These are phyloP conservation scores for Deladenus siricidicola DNA, from an alignment of 2,888 invertebrate genomes.

Conservation along the genomic window DNA sequence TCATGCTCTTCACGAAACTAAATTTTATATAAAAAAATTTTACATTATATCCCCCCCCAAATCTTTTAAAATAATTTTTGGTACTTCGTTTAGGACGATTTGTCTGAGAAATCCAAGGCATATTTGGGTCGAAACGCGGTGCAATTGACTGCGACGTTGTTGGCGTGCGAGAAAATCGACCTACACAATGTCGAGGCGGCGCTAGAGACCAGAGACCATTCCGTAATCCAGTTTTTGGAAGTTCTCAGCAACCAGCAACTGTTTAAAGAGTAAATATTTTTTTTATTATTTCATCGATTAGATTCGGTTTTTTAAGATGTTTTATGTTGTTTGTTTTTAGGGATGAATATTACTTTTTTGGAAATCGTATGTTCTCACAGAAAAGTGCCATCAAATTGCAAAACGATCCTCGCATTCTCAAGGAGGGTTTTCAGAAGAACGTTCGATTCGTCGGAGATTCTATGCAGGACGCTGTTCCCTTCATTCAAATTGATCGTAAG, in stretches of 20 bases:
- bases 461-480: not conserved
- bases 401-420: conserved; percentile 14
- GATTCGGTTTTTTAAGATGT: not conserved
- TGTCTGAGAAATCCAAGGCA: not conserved
- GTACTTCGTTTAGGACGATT: conserved; percentile 5
- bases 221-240: conserved; percentile 20
- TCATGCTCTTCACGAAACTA: no score
- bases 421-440: conserved; percentile 22
- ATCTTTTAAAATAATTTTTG: no score
- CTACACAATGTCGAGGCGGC: not conserved
- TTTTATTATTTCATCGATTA: not conserved
- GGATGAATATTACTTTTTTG: conserved; percentile 10
- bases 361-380: conserved; percentile 11
- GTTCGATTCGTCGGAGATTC: conserved; percentile 13
- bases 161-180: conserved; percentile 4
- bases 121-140: conserved; percentile 4
- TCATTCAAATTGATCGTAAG: conserved; percentile 16
- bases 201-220: conserved; percentile 3
- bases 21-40: no score
- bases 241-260: conserved; percentile 12
- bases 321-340: conserved; percentile 1
- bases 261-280: conserved; percentile 1
- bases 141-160: conserved; percentile 6
- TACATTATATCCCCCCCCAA: no score
- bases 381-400: conserved; percentile 2